Evolutionary conservation across 2,113 vertebrate genomes (phyloP), one percentile per base, ranked within the genome.

Genomic region (Pterocles burchelli): DNA sequence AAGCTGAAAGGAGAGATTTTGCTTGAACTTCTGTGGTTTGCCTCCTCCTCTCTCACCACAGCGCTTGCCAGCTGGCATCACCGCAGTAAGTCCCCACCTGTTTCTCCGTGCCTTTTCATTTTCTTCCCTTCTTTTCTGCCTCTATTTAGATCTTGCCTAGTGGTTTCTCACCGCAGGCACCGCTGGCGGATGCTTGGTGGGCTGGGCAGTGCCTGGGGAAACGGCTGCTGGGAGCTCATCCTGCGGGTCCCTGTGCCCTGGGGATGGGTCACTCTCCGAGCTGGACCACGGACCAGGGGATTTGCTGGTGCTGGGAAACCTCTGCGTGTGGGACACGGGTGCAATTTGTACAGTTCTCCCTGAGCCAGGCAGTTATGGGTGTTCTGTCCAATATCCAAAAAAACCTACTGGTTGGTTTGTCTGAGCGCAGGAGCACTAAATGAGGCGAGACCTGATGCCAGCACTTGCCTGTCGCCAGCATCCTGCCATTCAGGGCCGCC

Each of bases 281-380:
- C 55, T 4, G 33, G 65, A 33, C 36, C 11, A 2, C 0, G 55
- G 48, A 6, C 45, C 2, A 2, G 36, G 45, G 45, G 12, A 19
- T 29, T 48, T 68, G 77, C 33, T 6, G 5, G 59, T 10, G 17
- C 89, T 62, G 82, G 52, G 48, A 29, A 24, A 41, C 16, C 26
- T 2, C 1, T 7, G 45, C 0, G 0, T 0, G 1, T 28, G 38
- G 51, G 13, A 21, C 29, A 29, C 1, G 0, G 36, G 4, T 29
- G 46, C 46, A 7, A 13, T 43, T 43, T 43, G 58, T 45, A 7
- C 18, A 8, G 17, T 13, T 38, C 29, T 76, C 10, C 33, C 19
- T 0, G 0, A 57, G 9, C 5, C 11, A 41, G 65, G 65, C 24
- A 62, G 25, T 6, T 24, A 21, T 2, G 4, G 4, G 10, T 10